Evolutionary conservation across 2,888 invertebrate species (phyloP), one percentile per base, ranked within the genome.

Genomic region (Parnassius smintheus): DNA sequence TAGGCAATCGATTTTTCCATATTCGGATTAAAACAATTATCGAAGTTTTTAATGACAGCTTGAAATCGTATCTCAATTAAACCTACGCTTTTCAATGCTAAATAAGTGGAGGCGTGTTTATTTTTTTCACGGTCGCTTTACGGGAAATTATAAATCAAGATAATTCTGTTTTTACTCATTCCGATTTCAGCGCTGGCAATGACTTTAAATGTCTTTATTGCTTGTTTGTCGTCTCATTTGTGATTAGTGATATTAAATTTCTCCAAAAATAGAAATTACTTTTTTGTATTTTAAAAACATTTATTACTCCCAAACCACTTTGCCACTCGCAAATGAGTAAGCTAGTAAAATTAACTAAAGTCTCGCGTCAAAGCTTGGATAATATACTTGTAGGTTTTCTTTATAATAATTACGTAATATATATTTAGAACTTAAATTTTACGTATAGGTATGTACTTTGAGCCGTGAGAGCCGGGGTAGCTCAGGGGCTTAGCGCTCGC

Each of bases 71-170:
- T 25, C 41, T 52, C 50, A 49, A 41, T 53, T 25, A 49, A 44
- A 62, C 61, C 62, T 45, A 63, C 55, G 22, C 53, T 8, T 48
- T 56, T 50, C 51, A 13, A 35, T 49, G 49, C 22, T 56, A 60
- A 64, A 64, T 59, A 56, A 56, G 56, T 42, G 64, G 48, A 56
- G 60, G 64, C 56, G 60, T 64, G 59, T 60, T 57, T 48, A 56
- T 60, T 56, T 60, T 64, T 52, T 56, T 49, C 53, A 56, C 64
- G 52, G 56, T 49, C 51, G 1, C 56, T 49, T 59, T 59, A 59
- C 56, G 52, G 59, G 54, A 18, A 45, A 45, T 48, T 49, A 41
- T 63, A 63, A 51, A 51, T 57, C 41, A 49, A 50, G 45, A 55
- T 44, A 35, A 44, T 49, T 53, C 50, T n/a, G 45, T 46, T 50